Evolutionary conservation across 2,113 vertebrate genomes (phyloP), one percentile per base, ranked within the genome.

Genomic region (Suricata suricatta): DNA sequence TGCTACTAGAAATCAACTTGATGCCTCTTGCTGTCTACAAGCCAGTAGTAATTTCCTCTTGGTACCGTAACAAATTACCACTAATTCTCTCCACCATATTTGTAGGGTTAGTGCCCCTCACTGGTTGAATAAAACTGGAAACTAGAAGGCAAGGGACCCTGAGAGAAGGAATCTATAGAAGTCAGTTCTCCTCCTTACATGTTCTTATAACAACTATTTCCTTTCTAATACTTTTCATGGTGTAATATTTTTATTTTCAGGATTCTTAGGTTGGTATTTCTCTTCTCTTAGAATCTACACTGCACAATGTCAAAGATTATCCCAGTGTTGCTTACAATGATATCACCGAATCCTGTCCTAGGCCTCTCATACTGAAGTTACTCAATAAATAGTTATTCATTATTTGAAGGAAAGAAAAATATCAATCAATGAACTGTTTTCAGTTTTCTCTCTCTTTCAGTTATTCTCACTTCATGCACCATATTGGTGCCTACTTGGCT

Each of bases 391-490:
- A 83, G 3, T 54, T 74, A 80, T 38, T 90, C 79, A 87, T 50
- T 74, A 68, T 60, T 33, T 16, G 23, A 95, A 81, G 31, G 21
- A 50, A 93, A 83, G 29, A 71, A 69, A 93, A 95, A 16, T 69
- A 16, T 31, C 41, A 82, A 3, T 25, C 11, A 88, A 7, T 35
- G 17, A 57, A 10, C 2, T 25, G 11, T 64, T 57, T 57, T 38
- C 27, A 13, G 6, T 82, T 50, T 64, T 33, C 3, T 80, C 5
- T 7, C 9, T 80, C 63, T 5, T 25, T 64, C 41, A n/a, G 1
- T 29, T 74, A 7, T 50, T 90, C 33, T 82, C 21, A 77, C 10
- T 12, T 27, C 25, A 11, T 50, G 2, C 5, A 23, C 3, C 31
- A 14, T 15, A 10, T 2, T 47, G 31, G 27, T 86, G 2, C 29